Evolutionary conservation across 2,888 invertebrate genomes (phyloP).

Genomic region (Linyphia triangularis): DNA sequence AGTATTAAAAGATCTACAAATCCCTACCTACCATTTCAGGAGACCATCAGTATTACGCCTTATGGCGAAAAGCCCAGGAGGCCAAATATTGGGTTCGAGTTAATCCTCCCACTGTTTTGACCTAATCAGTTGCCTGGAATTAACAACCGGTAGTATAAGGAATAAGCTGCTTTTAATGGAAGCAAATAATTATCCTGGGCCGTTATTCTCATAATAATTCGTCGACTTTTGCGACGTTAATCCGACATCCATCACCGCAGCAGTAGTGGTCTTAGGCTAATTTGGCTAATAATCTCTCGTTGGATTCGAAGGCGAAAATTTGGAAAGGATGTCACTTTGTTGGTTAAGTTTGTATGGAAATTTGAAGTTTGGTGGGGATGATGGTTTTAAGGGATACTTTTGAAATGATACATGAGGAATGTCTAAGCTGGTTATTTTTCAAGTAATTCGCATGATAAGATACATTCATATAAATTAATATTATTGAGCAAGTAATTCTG

Average conservation of each 20-base stretch:
- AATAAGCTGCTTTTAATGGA: conserved; percentile 58
- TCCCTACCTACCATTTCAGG: background rate
- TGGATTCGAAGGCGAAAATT: background rate
- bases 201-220: conserved; percentile 29
- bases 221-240: conserved; percentile 35
- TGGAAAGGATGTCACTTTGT: too few species aligned
- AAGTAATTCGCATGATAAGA: too few species aligned
- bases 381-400: too few species aligned
- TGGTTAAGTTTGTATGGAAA: background rate
- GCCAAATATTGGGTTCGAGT: background rate
- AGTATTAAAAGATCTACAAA: conserved; percentile 1
- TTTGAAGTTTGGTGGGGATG: background rate
- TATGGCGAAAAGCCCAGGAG: background rate
- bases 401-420: too few species aligned
- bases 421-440: too few species aligned
- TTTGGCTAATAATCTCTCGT: conserved; percentile 36
- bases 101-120: conserved; percentile 27
- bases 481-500: too few species aligned
- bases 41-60: background rate
- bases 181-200: conserved; percentile 43
- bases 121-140: conserved; percentile 32
- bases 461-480: too few species aligned
- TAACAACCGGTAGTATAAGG: conserved; percentile 5
- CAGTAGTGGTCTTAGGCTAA: background rate
- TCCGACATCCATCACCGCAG: conserved; percentile 35